A percentile compares a stretch with the other conserved stretches of the same genome.
These are phyloP conservation scores for Whitmania pigra DNA, from an alignment of 1,140 invertebrate genomes.

Conservation along the genomic window DNA sequence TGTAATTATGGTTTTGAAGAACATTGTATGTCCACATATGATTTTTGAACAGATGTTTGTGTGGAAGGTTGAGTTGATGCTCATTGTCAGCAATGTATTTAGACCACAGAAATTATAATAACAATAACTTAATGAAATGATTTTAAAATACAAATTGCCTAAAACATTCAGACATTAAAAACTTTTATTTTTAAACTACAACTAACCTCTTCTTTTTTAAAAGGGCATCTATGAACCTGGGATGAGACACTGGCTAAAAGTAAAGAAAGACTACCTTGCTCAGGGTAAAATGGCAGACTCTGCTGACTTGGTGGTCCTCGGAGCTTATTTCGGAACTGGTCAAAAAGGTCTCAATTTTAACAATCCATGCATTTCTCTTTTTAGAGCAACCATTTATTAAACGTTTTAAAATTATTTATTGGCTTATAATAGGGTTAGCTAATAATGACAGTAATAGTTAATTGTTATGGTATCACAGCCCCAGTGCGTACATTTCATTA, in stretches of 20 bases:
- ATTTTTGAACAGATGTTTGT: too few relatives aligned
- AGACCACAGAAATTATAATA: too few relatives aligned
- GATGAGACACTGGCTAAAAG: conserved; percentile 84
- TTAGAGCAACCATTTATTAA: not conserved
- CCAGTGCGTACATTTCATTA: too few relatives aligned
- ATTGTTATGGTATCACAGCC: not conserved
- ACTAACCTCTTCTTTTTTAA: not conserved
- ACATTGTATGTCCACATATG: too few relatives aligned
- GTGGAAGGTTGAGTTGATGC: too few relatives aligned
- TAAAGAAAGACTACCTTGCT: conserved; percentile 85
- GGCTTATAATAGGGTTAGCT: not conserved
- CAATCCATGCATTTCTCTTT: not conserved
- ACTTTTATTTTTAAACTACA: too few relatives aligned
- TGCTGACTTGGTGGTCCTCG: conserved; percentile 78
- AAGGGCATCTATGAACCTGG: conserved; percentile 77
- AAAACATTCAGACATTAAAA: too few relatives aligned
- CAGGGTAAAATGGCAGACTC: conserved; percentile 84
- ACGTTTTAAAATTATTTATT: not conserved
- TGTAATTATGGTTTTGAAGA: too few relatives aligned
- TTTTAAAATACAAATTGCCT: too few relatives aligned
- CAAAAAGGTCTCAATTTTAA: conserved; percentile 54
- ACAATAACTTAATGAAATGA: too few relatives aligned
- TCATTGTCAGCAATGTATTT: too few relatives aligned
- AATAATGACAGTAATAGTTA: not conserved
- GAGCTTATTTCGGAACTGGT: conserved; percentile 84